Conservation (phyloP, 2,113 vertebrate species). For the Xiphophorus couchianus region DNA sequence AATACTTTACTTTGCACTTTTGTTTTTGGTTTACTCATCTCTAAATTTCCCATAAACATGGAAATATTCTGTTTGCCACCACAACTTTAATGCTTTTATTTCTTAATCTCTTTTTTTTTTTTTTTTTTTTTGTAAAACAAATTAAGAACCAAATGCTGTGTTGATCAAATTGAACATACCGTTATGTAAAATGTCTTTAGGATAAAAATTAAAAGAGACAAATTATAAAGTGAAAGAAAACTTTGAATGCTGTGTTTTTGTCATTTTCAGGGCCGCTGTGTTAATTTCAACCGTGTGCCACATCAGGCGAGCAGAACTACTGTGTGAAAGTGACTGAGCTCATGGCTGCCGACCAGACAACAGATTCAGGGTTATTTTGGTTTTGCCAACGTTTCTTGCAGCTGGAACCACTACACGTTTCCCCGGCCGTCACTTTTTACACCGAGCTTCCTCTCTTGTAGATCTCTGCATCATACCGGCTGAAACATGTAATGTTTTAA, state of each 20-base stretch:
- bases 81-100: not conserved
- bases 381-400: slow-evolving; percentile 8
- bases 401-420: slow-evolving; percentile 45
- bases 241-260: slow-evolving; percentile 14
- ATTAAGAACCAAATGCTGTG: not conserved
- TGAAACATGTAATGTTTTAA: not conserved
- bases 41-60: not conserved
- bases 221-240: not conserved
- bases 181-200: not conserved
- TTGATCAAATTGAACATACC: no score
- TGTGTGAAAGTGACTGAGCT: slow-evolving; percentile 3
- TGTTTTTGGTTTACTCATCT: not conserved
- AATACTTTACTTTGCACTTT: not conserved
- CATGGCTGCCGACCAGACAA: slow-evolving; percentile 28
- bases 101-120: not conserved
- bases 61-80: not conserved
- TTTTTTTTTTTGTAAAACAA: not conserved
- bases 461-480: not conserved
- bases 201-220: no score
- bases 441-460: slow-evolving; percentile 12
- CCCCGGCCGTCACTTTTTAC: slow-evolving; percentile 23
- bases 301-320: slow-evolving; percentile 74
- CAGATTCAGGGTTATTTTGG: slow-evolving; percentile 18
- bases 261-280: slow-evolving; percentile 88
- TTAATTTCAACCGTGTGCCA: slow-evolving; percentile 89